phyloP scores from a whole-genome alignment of 1,140 invertebrate species.

The Leptinotarsa texana region DNA sequence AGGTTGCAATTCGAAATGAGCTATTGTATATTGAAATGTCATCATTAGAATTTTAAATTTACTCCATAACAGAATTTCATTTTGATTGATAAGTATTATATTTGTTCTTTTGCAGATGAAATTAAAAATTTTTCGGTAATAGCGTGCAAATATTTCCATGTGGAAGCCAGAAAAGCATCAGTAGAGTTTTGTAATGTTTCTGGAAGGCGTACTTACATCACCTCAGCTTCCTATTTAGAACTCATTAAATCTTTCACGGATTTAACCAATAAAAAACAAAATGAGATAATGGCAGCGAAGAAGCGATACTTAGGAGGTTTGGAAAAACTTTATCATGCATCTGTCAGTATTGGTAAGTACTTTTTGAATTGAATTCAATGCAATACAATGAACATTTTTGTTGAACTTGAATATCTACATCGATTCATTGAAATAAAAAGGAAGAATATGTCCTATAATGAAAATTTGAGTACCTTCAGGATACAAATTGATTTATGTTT shows the following conservation, averaged over 20 bases:
- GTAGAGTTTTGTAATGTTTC: slow-evolving; percentile 68
- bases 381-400: neutral
- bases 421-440: neutral
- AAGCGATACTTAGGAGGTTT: slow-evolving; percentile 80
- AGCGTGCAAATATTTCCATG: slow-evolving; percentile 88
- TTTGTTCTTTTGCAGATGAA: slow-evolving; percentile 43
- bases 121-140: slow-evolving; percentile 72
- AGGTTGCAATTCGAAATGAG: too few relatives aligned
- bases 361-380: slow-evolving; percentile 44
- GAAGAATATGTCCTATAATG: neutral
- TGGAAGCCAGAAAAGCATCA: slow-evolving; percentile 68
- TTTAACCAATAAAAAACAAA: slow-evolving; percentile 77
- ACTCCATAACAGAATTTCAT: too few relatives aligned
- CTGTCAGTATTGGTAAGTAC: slow-evolving; percentile 59
- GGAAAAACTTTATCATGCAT: slow-evolving; percentile 84
- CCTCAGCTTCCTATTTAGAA: slow-evolving; percentile 88
- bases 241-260: slow-evolving; percentile 81
- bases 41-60: too few relatives aligned
- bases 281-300: slow-evolving; percentile 74
- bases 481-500: too few relatives aligned
- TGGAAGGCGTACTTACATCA: slow-evolving; percentile 82
- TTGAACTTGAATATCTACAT: neutral
- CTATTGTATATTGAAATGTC: too few relatives aligned
- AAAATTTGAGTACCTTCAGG: too few relatives aligned
- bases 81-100: too few relatives aligned